Evolutionary conservation across 2,113 vertebrate species (phyloP).

Genomic region (Etheostoma cragini): DNA sequence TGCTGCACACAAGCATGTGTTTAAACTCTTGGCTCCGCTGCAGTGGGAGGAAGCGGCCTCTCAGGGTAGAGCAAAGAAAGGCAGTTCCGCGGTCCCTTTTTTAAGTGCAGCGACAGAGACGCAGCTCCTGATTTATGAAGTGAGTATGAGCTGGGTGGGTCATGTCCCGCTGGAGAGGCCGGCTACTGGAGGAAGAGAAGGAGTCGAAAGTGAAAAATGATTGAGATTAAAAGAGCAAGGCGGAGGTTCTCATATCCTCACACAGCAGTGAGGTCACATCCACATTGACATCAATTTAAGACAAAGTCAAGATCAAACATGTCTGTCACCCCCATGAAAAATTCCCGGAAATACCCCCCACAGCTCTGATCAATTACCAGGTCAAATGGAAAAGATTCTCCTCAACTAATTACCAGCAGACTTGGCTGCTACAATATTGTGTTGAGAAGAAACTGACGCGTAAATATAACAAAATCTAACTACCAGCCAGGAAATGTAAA

Average conservation of each 20-base stretch:
- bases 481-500: neutral
- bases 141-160: slow-evolving; percentile 64
- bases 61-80: slow-evolving; percentile 56
- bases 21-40: slow-evolving; percentile 64
- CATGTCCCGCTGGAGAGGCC: slow-evolving; percentile 55
- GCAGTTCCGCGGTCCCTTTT: slow-evolving; percentile 43
- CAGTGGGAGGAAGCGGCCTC: slow-evolving; percentile 64
- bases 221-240: slow-evolving; percentile 25
- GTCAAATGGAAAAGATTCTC: slow-evolving; percentile 26
- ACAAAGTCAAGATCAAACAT: slow-evolving; percentile 60
- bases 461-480: slow-evolving; percentile 2
- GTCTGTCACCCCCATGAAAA: slow-evolving; percentile 29
- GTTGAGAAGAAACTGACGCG: neutral
- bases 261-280: slow-evolving; percentile 34
- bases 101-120: slow-evolving; percentile 49
- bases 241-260: slow-evolving; percentile 25
- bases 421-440: slow-evolving; percentile 5
- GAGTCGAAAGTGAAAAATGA: slow-evolving; percentile 30
- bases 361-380: slow-evolving; percentile 31
- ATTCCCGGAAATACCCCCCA: slow-evolving; percentile 24
- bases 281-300: slow-evolving; percentile 39
- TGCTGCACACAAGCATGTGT: slow-evolving; percentile 66
- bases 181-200: slow-evolving; percentile 51
- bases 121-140: slow-evolving; percentile 74
- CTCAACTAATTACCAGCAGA: slow-evolving; percentile 47